phyloP scores from a whole-genome alignment of 1,140 invertebrate species.

The Acromyrmex heyeri region DNA sequence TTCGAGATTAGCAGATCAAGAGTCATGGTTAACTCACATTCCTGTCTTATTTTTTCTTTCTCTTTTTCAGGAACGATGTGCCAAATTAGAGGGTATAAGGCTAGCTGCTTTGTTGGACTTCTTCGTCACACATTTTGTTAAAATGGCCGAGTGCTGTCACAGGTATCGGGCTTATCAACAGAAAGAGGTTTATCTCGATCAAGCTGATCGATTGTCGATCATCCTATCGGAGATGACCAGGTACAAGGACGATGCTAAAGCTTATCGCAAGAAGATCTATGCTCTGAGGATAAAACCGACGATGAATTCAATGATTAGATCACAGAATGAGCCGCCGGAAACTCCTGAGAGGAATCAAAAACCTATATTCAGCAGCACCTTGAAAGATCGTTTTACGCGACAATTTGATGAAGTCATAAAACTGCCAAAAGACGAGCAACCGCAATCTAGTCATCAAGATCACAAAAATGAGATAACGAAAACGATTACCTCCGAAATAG shows the following conservation, averaged over 20 bases:
- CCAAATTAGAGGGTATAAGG: conserved; percentile 79
- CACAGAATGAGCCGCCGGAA: conserved; percentile 66
- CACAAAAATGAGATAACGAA: conserved; percentile 17
- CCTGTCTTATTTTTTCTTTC: conserved; percentile 1
- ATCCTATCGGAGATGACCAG: conserved; percentile 88
- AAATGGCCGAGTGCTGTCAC: conserved; percentile 89
- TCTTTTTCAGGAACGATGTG: conserved; percentile 79
- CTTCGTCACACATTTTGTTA: conserved; percentile 90
- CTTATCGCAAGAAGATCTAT: conserved; percentile 86
- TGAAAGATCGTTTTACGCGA: conserved; percentile 73
- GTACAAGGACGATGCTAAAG: conserved; percentile 85
- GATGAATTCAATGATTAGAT: conserved; percentile 36
- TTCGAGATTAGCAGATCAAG: conserved; percentile 33
- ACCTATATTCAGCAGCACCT: conserved; percentile 68
- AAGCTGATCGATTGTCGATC: conserved; percentile 89
- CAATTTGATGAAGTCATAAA: conserved; percentile 38
- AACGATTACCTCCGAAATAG: conserved; percentile 52
- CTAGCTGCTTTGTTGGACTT: conserved; percentile 89
- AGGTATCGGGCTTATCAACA: conserved; percentile 88
- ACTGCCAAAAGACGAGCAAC: conserved; percentile 6
- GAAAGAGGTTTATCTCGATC: conserved; percentile 89
- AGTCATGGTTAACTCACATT: conserved; percentile 10
- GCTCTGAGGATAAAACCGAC: conserved; percentile 79
- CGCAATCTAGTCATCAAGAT: conserved; percentile 4
- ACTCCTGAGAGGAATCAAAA: conserved; percentile 80